Evolutionary conservation across 2,888 invertebrate species (phyloP).

Genomic region (Drymonia ruficornis): DNA sequence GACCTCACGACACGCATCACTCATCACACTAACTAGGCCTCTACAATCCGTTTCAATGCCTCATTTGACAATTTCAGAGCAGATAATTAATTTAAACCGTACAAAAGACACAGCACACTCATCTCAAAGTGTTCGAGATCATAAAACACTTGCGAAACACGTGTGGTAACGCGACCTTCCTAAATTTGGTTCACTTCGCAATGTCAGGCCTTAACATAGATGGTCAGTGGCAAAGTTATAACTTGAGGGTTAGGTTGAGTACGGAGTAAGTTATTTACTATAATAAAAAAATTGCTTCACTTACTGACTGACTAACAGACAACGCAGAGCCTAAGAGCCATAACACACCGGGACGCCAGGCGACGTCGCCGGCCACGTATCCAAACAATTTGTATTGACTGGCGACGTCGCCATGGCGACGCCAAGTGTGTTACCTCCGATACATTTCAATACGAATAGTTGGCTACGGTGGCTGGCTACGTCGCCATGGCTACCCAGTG

Average conservation of each 20-base stretch:
- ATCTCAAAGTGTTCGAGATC: slow-evolving; percentile 7
- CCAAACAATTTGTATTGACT: no score
- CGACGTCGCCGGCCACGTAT: no score
- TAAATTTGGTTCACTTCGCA: slow-evolving; percentile 6
- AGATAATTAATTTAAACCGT: not conserved
- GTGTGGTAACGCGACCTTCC: slow-evolving; percentile 38
- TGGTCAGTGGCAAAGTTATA: slow-evolving; percentile 25
- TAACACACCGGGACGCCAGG: no score
- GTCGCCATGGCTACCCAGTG: no score
- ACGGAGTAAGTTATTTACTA: no score
- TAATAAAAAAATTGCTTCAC: no score
- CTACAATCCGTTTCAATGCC: not conserved
- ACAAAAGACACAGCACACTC: not conserved
- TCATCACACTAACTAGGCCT: not conserved
- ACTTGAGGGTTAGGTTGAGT: not conserved
- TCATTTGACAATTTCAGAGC: not conserved
- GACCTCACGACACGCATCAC: slow-evolving; percentile 1
- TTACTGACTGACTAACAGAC: no score
- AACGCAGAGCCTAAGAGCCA: no score
- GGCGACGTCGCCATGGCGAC: no score
- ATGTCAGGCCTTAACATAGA: slow-evolving; percentile 5
- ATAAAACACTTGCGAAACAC: slow-evolving; percentile 29
- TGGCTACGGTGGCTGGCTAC: no score
- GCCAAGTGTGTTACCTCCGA: no score
- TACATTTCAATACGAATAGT: no score